Percentiles rank a stretch among this genome's conserved stretches.
phyloP scores from a whole-genome alignment of 2,888 invertebrate species.

The Caenorhabditis imperialis region DNA sequence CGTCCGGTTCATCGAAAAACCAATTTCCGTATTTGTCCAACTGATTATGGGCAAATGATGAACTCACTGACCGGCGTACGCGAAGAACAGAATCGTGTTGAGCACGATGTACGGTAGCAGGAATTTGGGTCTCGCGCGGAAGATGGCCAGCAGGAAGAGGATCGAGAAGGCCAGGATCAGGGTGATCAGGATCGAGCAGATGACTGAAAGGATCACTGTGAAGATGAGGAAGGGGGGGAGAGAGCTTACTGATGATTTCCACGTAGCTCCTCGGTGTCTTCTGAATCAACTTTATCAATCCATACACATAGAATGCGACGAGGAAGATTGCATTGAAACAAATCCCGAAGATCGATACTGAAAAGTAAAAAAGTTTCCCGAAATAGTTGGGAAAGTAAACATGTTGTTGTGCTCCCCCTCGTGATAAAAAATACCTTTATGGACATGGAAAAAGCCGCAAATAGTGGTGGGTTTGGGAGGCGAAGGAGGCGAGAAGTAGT shows the following conservation, averaged over 20 bases:
- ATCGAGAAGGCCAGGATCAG: constrained; percentile 33
- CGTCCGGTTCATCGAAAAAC: constrained; percentile 5
- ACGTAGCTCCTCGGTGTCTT: constrained; percentile 37
- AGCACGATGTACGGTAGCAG: constrained; percentile 52
- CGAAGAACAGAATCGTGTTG: constrained; percentile 49
- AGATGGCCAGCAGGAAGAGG: constrained; percentile 48
- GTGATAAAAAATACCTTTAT: constrained; percentile 37
- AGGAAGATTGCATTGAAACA: constrained; percentile 47
- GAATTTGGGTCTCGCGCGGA: constrained; percentile 41
- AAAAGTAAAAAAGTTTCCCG: no score
- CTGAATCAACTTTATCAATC: constrained; percentile 36
- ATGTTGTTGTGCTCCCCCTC: not conserved
- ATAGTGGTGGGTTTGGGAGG: constrained; percentile 47
- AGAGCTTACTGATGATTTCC: constrained; percentile 41
- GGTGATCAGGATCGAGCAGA: constrained; percentile 37
- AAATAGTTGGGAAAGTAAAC: constrained; percentile 8
- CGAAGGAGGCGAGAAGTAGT: constrained; percentile 37
- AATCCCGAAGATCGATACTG: constrained; percentile 56
- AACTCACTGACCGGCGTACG: constrained; percentile 46
- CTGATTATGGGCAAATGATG: constrained; percentile 4
- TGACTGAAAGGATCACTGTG: constrained; percentile 33
- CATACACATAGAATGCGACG: constrained; percentile 43
- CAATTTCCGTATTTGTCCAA: constrained; percentile 14
- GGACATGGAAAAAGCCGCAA: constrained; percentile 48
- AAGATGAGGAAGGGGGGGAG: not conserved